Percentiles rank a stretch among this genome's conserved stretches.
These are phyloP conservation scores for Coregonus suidteri DNA, from an alignment of 2,797 vertebrate genomes.

Conservation along the genomic window DNA sequence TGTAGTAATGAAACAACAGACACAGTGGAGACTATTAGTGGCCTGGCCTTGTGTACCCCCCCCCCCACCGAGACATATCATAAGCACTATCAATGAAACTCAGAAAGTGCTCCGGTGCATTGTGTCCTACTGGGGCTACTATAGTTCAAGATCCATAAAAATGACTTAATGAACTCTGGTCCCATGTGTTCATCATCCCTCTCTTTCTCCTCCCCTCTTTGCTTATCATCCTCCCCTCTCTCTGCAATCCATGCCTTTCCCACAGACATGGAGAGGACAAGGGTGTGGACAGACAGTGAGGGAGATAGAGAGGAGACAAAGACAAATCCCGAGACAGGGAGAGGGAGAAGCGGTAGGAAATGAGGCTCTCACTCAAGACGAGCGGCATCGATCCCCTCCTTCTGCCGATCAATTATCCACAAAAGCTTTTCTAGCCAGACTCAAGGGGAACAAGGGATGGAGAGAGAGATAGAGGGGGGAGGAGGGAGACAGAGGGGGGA, in stretches of 20 bases:
- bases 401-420: constrained; percentile 77
- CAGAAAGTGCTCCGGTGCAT: constrained; percentile 39
- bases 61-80: background rate
- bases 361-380: constrained; percentile 68
- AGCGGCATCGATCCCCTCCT: constrained; percentile 73
- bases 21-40: background rate
- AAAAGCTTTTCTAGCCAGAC: constrained; percentile 76
- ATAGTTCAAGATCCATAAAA: constrained; percentile 24
- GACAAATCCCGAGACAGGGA: constrained; percentile 50
- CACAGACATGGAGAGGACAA: background rate
- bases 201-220: background rate
- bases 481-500: background rate
- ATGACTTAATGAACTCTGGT: constrained; percentile 13
- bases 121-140: constrained; percentile 28
- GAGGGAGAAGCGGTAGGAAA: constrained; percentile 55
- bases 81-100: constrained; percentile 60
- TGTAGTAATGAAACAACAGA: background rate
- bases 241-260: background rate
- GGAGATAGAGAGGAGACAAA: constrained; percentile 25
- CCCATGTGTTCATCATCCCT: background rate
- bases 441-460: constrained; percentile 57
- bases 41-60: background rate
- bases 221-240: background rate
- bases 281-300: constrained; percentile 7
- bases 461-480: constrained; percentile 46